Percentiles rank a stretch among this genome's conserved stretches.
These are phyloP conservation scores for Lamellibrachia satsuma DNA, from an alignment of 2,888 invertebrate genomes.

Conservation along the genomic window DNA sequence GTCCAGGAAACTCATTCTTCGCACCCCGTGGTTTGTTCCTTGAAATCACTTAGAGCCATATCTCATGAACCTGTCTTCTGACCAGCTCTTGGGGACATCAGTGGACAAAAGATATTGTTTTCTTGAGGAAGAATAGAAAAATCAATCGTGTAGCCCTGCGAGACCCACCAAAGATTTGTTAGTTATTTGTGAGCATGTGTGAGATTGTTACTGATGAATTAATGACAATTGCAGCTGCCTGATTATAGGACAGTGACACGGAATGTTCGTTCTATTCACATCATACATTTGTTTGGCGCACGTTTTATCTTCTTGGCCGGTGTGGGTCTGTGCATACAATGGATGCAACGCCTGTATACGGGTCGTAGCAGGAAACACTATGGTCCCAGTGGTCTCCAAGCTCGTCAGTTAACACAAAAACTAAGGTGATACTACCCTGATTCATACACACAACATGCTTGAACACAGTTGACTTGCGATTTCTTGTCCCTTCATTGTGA, in stretches of 20 bases:
- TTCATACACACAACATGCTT: background rate
- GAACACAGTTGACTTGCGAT: background rate
- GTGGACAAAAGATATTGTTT: background rate
- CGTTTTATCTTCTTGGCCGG: background rate
- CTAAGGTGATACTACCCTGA: background rate
- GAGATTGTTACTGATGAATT: constrained; percentile 4
- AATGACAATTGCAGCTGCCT: background rate
- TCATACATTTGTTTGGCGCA: background rate
- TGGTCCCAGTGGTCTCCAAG: background rate
- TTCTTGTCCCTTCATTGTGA: background rate
- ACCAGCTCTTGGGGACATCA: too few relatives aligned
- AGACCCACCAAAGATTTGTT: background rate
- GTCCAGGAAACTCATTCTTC: too few relatives aligned
- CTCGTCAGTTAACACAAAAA: background rate
- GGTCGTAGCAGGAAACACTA: background rate
- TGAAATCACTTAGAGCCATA: too few relatives aligned
- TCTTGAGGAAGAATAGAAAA: background rate
- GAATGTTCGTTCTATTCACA: background rate
- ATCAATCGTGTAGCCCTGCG: background rate
- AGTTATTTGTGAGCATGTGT: background rate
- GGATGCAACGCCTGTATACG: background rate
- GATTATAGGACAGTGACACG: background rate
- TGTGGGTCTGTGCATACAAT: background rate
- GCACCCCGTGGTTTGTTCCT: too few relatives aligned
- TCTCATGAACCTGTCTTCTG: too few relatives aligned